phyloP scores from a whole-genome alignment of 2,113 vertebrate species.

The Pavo muticus region DNA sequence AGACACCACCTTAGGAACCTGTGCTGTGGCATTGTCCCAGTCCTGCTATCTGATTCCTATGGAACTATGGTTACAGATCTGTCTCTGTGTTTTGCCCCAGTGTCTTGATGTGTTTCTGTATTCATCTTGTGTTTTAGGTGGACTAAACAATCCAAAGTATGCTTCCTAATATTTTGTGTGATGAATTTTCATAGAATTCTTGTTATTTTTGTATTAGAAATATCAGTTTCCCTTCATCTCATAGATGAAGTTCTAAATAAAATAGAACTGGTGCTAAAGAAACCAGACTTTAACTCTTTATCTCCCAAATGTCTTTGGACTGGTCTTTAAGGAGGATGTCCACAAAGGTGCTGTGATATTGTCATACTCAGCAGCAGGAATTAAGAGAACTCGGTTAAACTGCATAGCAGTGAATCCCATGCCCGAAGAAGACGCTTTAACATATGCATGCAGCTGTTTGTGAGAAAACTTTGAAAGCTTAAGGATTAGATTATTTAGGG shows the following conservation, averaged over 20 bases:
- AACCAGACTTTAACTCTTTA: not conserved
- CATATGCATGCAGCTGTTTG: not conserved
- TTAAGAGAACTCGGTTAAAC: not conserved
- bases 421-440: not conserved
- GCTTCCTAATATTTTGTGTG: not conserved
- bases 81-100: not conserved
- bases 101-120: not conserved
- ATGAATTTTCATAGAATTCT: not conserved
- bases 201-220: not conserved
- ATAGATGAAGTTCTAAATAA: not conserved
- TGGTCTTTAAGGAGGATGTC: not conserved
- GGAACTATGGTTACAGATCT: not conserved
- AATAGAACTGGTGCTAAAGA: not conserved
- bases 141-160: not conserved
- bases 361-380: not conserved
- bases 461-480: not conserved
- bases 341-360: not conserved
- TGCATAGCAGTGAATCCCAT: not conserved
- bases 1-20: not conserved
- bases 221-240: not conserved
- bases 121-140: not conserved
- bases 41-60: not conserved
- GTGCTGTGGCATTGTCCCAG: not conserved
- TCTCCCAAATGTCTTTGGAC: not conserved
- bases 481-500: not conserved